Evolutionary conservation across 35 echinoderm and acorn worm species (phyloP).

Genomic region (Stichopus chloronotus): DNA sequence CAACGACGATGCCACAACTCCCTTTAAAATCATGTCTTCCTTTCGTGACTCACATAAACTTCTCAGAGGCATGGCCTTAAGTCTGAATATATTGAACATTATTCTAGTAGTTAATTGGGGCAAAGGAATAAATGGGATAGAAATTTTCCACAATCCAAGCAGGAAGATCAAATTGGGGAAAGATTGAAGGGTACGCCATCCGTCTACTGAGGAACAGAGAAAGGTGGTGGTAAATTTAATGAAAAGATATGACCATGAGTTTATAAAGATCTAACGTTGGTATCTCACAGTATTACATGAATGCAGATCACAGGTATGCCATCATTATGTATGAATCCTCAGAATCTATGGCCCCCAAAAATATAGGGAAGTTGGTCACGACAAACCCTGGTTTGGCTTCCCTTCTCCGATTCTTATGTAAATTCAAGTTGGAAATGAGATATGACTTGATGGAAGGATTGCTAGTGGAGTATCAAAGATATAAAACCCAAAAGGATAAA

Average conservation of each 20-base stretch:
- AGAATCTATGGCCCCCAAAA: background rate
- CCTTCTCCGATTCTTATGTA: background rate
- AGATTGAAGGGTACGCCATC: conserved; percentile 9
- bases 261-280: background rate
- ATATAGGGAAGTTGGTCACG: background rate
- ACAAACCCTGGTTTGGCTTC: background rate
- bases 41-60: conserved; percentile 8
- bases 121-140: conserved; percentile 37
- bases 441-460: background rate
- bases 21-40: conserved; percentile 15
- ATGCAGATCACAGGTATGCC: background rate
- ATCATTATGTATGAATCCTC: background rate
- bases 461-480: background rate
- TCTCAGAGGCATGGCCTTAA: conserved; percentile 28
- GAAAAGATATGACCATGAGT: conserved; percentile 10
- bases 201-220: background rate
- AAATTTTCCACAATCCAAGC: conserved; percentile 20
- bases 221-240: background rate
- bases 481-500: background rate
- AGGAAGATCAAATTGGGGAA: conserved; percentile 20
- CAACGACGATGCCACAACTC: background rate
- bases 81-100: conserved; percentile 26
- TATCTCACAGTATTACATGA: background rate
- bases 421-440: background rate
- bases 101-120: conserved; percentile 38